Evolutionary conservation across 1,140 invertebrate genomes (phyloP).

Genomic region (Riptortus pedestris): DNA sequence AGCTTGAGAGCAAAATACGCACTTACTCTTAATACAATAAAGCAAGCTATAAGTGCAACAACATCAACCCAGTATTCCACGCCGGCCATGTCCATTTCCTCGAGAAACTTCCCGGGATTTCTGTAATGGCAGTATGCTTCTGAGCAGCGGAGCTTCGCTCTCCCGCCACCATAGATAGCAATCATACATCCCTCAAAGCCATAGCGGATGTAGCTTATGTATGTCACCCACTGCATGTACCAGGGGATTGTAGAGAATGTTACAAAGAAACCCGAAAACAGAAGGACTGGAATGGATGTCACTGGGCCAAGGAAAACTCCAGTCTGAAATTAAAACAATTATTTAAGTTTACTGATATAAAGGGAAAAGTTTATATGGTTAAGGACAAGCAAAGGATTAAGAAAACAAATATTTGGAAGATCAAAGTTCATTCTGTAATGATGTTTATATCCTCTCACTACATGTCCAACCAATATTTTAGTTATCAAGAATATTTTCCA

Average conservation of each 20-base stretch:
- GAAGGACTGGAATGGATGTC: conserved; percentile 50
- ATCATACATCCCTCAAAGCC: conserved; percentile 67
- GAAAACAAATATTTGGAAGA: too few relatives aligned
- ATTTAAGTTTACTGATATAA: conserved; percentile 3
- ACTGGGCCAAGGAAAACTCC: conserved; percentile 87
- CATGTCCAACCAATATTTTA: too few relatives aligned
- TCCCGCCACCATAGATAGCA: conserved; percentile 66
- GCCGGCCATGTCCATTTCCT: conserved; percentile 66
- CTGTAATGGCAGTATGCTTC: conserved; percentile 66
- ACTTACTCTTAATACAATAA: conserved; percentile 67
- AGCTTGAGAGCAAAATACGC: conserved; percentile 81
- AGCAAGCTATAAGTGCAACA: conserved; percentile 63
- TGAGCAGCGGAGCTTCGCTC: conserved; percentile 58
- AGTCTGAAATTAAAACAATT: conserved; percentile 49
- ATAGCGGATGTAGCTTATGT: conserved; percentile 78
- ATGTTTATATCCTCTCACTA: too few relatives aligned
- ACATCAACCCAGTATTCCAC: conserved; percentile 69
- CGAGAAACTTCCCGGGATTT: conserved; percentile 62
- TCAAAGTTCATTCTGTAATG: too few relatives aligned
- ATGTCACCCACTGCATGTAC: conserved; percentile 76
- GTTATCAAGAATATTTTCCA: too few relatives aligned
- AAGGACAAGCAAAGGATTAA: too few relatives aligned
- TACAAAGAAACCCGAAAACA: conserved; percentile 87
- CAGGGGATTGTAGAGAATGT: conserved; percentile 73
- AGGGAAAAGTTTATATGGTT: too few relatives aligned